Evolutionary conservation across 2,797 vertebrate genomes (phyloP), one percentile per base, ranked within the genome.

Genomic region (Sylvilagus floridanus): DNA sequence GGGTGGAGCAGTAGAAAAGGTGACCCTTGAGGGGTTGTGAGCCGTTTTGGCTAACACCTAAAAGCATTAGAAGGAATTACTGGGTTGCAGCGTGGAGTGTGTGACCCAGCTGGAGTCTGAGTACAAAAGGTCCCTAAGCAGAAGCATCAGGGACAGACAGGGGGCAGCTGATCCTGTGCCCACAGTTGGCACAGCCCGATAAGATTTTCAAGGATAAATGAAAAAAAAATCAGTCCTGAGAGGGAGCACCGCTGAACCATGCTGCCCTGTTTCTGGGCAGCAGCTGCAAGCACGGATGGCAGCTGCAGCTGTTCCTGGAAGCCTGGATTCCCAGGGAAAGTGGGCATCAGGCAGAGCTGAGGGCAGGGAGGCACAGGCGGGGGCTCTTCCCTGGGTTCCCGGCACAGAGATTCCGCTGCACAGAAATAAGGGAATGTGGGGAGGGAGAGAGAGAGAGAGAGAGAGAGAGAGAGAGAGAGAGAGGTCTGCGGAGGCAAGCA

Each of bases 281-380:
- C 98, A 98, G 97, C 97, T 98, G 97, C 96, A 92, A 84, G 75
- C 94, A 81, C 76, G 94, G 84, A 83, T 54, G 76, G 95, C 96
- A 90, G 95, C 90, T 96, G 97, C 97, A 97, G 97, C 96, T 97
- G 97, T 97, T 93, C 84, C 57, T 66, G 62, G 96, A 81, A 96
- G 96, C 93, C 94, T 93, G 93, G 93, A 93, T 97, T 97, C 97
- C 95, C 94, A 96, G 92, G 96, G 93, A 96, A 96, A 96, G 95
- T 62, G 81, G 96, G 93, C 96, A 97, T 94, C 95, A 95, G 97
- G 93, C 82, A 54, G 47, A 84, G 88, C 60, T 76, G 73, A 83
- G 65, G 75, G 79, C 71, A 90, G 90, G 78, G 84, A 82, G 88
- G 82, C n/a, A 42, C 24, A 24, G 66, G 71, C 28, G 42, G 12